Percentiles rank a stretch among this genome's conserved stretches.
Conservation (phyloP, 2,888 invertebrate genomes). For the Acanthosepion esculentum region DNA sequence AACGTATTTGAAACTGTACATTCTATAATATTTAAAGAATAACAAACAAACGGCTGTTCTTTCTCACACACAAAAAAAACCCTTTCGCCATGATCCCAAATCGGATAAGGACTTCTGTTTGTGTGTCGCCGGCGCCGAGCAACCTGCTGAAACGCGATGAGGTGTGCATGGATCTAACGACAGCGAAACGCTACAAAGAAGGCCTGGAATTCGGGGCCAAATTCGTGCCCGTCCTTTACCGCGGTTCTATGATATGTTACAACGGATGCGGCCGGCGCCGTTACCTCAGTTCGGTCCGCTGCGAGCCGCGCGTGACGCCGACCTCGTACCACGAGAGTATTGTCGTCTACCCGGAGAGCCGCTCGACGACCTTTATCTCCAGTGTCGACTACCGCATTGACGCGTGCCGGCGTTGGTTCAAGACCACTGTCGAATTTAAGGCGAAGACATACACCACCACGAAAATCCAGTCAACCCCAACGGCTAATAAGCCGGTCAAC, state of each 20-base stretch:
- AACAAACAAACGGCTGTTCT: too few species aligned
- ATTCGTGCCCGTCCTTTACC: slow-evolving; percentile 61
- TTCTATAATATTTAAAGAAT: too few species aligned
- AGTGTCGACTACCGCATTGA: slow-evolving; percentile 66
- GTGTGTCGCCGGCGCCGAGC: slow-evolving; percentile 55
- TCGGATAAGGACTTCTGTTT: neutral
- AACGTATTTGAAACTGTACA: too few species aligned
- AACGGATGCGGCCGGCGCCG: slow-evolving; percentile 60
- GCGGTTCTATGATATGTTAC: slow-evolving; percentile 62
- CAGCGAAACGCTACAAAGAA: slow-evolving; percentile 64
- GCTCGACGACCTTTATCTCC: slow-evolving; percentile 61
- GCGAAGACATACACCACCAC: slow-evolving; percentile 65
- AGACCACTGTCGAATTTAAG: slow-evolving; percentile 67
- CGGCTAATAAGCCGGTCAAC: neutral
- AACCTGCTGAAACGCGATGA: slow-evolving; percentile 60
- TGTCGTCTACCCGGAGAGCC: slow-evolving; percentile 64
- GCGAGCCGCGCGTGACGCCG: slow-evolving; percentile 65
- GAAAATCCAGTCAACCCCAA: slow-evolving; percentile 51
- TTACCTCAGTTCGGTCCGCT: slow-evolving; percentile 65
- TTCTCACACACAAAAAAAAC: too few species aligned
- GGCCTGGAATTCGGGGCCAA: slow-evolving; percentile 62
- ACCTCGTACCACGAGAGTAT: slow-evolving; percentile 63
- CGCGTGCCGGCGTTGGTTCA: slow-evolving; percentile 67
- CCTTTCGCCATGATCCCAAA: neutral
- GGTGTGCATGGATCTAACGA: slow-evolving; percentile 58